phyloP scores from a whole-genome alignment of 2,888 invertebrate species.

The Eristalinus sepulchralis region DNA sequence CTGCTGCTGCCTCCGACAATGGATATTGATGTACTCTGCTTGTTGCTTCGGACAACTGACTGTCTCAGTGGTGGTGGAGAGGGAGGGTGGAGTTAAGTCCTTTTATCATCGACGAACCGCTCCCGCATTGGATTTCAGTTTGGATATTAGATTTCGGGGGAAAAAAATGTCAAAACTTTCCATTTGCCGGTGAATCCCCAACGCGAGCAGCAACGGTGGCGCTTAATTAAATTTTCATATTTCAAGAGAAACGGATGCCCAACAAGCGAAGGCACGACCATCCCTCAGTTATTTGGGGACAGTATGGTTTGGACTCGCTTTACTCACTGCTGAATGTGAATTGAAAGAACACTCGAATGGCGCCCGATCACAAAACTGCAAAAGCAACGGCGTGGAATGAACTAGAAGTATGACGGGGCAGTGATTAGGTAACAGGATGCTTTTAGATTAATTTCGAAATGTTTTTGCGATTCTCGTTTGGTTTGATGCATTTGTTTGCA shows the following conservation, averaged over 20 bases:
- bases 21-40: conserved; percentile 34
- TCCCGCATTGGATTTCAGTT: conserved; percentile 25
- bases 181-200: conserved; percentile 4
- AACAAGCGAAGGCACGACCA: neutral
- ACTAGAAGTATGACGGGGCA: neutral
- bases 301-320: neutral
- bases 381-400: neutral
- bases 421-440: conserved; percentile 17
- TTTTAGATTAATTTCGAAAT: conserved; percentile 24
- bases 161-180: conserved; percentile 15
- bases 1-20: conserved; percentile 5
- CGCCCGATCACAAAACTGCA: neutral
- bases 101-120: conserved; percentile 1
- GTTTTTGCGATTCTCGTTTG: neutral
- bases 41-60: neutral
- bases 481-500: neutral
- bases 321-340: neutral
- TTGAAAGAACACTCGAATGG: neutral
- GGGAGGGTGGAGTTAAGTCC: conserved; percentile 22
- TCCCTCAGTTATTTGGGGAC: neutral
- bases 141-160: conserved; percentile 21
- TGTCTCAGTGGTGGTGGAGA: neutral
- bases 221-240: conserved; percentile 63
- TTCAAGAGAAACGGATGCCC: conserved; percentile 8
- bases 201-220: neutral